These are phyloP conservation scores for Otolemur crassicaudatus DNA, from an alignment of 2,797 vertebrate genomes.

Conservation along the genomic window DNA sequence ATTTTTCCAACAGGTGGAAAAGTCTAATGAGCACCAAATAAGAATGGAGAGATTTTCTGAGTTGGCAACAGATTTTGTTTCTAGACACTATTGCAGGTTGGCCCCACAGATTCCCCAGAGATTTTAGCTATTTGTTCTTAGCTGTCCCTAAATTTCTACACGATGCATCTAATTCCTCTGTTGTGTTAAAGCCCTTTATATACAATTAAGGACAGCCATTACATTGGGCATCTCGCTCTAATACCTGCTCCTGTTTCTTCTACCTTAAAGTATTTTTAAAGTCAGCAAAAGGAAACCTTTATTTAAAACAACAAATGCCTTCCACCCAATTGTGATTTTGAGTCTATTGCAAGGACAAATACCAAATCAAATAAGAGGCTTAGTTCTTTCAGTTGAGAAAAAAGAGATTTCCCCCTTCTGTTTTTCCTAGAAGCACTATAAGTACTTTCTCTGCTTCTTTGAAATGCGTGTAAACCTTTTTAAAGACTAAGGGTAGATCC, in stretches of 20 bases:
- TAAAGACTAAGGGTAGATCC: background rate
- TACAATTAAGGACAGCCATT: background rate
- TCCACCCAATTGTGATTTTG: background rate
- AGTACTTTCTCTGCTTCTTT: background rate
- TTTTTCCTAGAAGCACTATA: background rate
- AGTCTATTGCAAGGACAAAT: background rate
- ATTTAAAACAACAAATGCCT: background rate
- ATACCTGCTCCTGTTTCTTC: background rate
- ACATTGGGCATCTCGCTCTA: background rate
- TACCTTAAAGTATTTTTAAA: background rate
- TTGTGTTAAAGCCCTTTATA: background rate
- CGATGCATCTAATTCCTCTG: background rate
- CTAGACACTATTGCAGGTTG: accelerated
- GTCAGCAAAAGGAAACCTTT: background rate
- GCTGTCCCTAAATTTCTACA: background rate
- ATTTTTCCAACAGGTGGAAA: background rate
- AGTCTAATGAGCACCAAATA: background rate
- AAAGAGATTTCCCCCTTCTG: accelerated
- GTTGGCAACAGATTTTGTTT: too few relatives aligned
- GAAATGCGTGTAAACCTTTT: background rate
- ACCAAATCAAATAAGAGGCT: background rate
- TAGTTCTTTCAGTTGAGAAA: background rate
- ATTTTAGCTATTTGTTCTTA: background rate
- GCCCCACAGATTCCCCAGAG: background rate
- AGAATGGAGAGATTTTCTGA: too few relatives aligned